phyloP scores from a whole-genome alignment of 2,113 vertebrate genomes.

The Murina feae region DNA sequence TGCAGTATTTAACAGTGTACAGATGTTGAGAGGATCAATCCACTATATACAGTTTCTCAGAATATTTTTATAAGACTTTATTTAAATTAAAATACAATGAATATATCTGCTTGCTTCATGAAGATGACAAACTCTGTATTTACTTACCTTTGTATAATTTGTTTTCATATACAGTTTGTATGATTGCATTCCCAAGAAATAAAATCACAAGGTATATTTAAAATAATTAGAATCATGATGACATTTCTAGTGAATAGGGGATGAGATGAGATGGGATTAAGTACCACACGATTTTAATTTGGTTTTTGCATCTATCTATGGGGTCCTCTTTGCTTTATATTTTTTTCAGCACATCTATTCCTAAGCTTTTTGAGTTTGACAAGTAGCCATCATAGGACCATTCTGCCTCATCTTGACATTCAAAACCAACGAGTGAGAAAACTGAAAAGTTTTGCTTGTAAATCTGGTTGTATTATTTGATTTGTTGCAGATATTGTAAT shows the following conservation, averaged over 20 bases:
- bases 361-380: neutral
- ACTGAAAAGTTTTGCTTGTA: neutral
- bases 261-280: neutral
- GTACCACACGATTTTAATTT: neutral
- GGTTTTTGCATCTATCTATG: neutral
- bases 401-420: neutral
- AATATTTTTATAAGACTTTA: neutral
- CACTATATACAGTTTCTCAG: neutral
- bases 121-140: neutral
- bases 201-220: neutral
- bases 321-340: neutral
- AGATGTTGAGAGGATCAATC: neutral
- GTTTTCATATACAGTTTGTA: neutral
- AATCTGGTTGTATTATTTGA: neutral
- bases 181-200: constrained; percentile 10
- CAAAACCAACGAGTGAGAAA: neutral
- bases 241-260: constrained; percentile 1
- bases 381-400: neutral
- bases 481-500: neutral
- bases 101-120: neutral
- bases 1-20: neutral
- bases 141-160: constrained; percentile 7
- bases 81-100: constrained; percentile 9
- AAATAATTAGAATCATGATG: neutral
- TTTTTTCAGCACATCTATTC: neutral